phyloP scores from a whole-genome alignment of 2,888 invertebrate species.

The Copidosoma aretas region DNA sequence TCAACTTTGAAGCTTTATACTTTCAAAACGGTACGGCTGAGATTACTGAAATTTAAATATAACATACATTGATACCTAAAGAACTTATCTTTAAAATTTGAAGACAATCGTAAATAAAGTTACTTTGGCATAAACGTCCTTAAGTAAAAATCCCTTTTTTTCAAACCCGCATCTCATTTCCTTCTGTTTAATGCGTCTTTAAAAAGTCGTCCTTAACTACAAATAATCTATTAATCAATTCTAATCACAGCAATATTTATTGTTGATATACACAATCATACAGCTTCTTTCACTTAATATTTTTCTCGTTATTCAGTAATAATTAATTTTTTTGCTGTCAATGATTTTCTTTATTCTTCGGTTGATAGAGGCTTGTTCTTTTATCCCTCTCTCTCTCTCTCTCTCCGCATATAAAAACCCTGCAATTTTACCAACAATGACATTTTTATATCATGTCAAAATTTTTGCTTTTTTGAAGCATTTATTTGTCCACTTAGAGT shows the following conservation, averaged over 20 bases:
- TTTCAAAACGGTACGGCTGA: too few relatives aligned
- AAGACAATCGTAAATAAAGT: too few relatives aligned
- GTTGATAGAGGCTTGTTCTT: conserved; percentile 28
- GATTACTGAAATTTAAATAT: too few relatives aligned
- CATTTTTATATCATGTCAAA: conserved; percentile 4
- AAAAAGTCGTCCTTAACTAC: conserved; percentile 60
- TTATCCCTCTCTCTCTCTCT: conserved; percentile 23
- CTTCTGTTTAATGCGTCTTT: conserved; percentile 48
- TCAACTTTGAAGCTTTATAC: too few relatives aligned
- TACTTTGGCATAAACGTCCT: too few relatives aligned
- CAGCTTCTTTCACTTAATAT: conserved; percentile 60
- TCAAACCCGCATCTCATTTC: conserved; percentile 39
- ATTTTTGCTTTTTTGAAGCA: conserved; percentile 6
- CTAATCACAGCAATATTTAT: conserved; percentile 64
- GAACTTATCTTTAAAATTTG: too few relatives aligned
- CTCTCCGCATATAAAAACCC: conserved; percentile 32
- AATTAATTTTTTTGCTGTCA: conserved; percentile 35
- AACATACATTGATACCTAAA: too few relatives aligned
- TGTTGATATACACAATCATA: conserved; percentile 63
- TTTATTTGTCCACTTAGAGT: conserved; percentile 41
- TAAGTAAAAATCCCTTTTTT: conserved; percentile 31
- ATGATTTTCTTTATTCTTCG: conserved; percentile 31
- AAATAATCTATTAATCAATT: conserved; percentile 58
- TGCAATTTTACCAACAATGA: conserved; percentile 11
- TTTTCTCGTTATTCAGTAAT: conserved; percentile 45